phyloP scores from a whole-genome alignment of 2,113 vertebrate genomes.

The Pachycephala philippinensis region DNA sequence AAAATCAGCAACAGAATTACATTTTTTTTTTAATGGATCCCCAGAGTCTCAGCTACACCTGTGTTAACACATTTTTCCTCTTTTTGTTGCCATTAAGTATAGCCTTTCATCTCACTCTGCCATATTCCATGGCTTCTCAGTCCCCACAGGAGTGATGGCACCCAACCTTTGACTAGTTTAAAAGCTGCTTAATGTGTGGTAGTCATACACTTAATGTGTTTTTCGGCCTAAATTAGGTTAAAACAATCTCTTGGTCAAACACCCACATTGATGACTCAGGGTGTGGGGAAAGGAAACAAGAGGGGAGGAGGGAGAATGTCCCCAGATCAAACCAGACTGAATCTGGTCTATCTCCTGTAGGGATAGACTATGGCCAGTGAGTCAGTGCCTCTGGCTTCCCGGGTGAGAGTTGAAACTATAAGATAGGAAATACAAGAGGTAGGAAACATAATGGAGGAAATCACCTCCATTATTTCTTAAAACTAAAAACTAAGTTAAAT shows the following conservation, averaged over 20 bases:
- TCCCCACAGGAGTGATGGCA: not conserved
- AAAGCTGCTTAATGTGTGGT: not conserved
- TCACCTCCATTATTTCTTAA: not conserved
- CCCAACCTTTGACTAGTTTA: not conserved
- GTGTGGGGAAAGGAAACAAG: not conserved
- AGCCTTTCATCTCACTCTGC: not conserved
- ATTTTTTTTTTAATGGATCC: not conserved
- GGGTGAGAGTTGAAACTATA: not conserved
- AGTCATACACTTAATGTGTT: not conserved
- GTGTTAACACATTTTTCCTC: not conserved
- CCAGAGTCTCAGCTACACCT: not conserved
- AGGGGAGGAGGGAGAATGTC: not conserved
- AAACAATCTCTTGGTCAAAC: not conserved
- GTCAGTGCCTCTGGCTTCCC: not conserved
- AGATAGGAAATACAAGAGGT: not conserved
- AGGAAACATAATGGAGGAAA: not conserved
- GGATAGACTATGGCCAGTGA: not conserved
- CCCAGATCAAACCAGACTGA: not conserved
- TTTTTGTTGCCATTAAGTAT: not conserved
- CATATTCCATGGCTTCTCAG: not conserved
- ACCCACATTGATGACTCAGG: fast-evolving
- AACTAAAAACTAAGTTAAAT: not conserved
- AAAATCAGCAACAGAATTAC: not conserved
- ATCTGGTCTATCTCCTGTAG: not conserved
- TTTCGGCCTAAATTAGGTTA: not conserved